A percentile compares a stretch with the other conserved stretches of the same genome.
phyloP scores from a whole-genome alignment of 1,140 invertebrate genomes.

The Eupristina koningsbergeri region DNA sequence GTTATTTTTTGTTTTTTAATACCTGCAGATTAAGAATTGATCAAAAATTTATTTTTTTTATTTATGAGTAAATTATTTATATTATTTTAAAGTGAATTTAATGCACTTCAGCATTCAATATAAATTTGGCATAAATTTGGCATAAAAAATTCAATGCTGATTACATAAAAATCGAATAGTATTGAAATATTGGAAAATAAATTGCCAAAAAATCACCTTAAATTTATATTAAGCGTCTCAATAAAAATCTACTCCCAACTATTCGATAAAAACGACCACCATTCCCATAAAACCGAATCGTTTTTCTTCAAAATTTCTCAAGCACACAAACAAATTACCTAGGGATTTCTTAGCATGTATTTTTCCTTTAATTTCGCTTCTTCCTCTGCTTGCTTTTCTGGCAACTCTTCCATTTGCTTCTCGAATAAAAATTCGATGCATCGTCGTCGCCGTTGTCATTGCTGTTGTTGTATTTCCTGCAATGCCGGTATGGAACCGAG shows the following conservation, averaged over 20 bases:
- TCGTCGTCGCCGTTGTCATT: neutral
- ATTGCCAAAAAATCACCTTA: neutral
- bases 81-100: too few species aligned
- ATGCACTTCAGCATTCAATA: neutral
- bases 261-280: neutral
- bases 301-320: constrained; percentile 46
- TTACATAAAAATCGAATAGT: neutral
- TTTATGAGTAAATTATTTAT: too few species aligned
- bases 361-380: constrained; percentile 9
- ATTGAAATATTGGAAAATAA: neutral
- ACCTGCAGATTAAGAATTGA: too few species aligned
- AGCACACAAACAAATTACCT: constrained; percentile 43
- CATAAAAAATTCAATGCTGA: neutral
- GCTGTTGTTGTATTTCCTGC: too few species aligned
- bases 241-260: neutral
- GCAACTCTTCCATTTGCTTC: neutral
- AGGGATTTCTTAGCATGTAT: constrained; percentile 22
- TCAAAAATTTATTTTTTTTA: too few species aligned
- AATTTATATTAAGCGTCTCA: neutral
- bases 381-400: constrained; percentile 3
- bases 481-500: neutral
- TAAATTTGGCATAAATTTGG: neutral
- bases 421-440: constrained; percentile 47
- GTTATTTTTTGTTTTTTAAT: too few species aligned
- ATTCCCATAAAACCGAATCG: constrained; percentile 1